Evolutionary conservation across 1,140 invertebrate species (phyloP).

Genomic region (Catajapyx aquilonaris): DNA sequence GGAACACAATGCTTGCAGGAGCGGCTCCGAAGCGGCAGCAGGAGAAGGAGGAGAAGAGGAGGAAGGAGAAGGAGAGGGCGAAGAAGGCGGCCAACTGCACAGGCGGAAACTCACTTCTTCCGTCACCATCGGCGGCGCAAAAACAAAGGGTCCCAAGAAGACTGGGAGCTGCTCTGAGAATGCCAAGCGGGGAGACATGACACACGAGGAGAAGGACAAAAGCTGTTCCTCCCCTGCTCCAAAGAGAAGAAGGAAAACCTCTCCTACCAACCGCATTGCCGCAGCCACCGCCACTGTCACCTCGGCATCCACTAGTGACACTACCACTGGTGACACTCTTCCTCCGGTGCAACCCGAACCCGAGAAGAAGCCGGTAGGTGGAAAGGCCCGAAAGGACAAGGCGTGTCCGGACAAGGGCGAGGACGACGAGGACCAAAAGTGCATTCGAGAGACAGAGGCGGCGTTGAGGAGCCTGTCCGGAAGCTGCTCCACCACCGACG

Average conservation of each 20-base stretch:
- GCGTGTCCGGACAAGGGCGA: slow-evolving; percentile 27
- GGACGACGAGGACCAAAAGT: slow-evolving; percentile 41
- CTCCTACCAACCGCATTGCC: neutral
- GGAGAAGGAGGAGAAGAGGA: slow-evolving; percentile 27
- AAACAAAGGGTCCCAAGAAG: neutral
- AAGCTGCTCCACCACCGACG: slow-evolving; percentile 45
- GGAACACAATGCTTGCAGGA: slow-evolving; percentile 13
- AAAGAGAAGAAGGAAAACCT: neutral
- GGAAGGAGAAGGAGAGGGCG: slow-evolving; percentile 32
- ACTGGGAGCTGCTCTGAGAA: too few species aligned
- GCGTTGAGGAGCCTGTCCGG: slow-evolving; percentile 61
- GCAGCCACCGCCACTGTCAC: neutral
- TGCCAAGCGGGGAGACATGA: too few species aligned
- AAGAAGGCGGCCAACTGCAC: slow-evolving; percentile 13
- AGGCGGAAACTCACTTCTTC: neutral
- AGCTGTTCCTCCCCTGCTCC: neutral
- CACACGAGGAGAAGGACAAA: too few species aligned
- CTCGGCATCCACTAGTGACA: too few species aligned
- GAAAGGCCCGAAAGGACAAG: too few species aligned
- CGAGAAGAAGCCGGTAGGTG: too few species aligned
- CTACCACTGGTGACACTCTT: too few species aligned
- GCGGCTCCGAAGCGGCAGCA: slow-evolving; percentile 15
- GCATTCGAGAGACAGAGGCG: slow-evolving; percentile 66
- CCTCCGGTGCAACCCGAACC: too few species aligned
- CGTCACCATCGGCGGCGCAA: neutral